Evolutionary conservation across 2,113 vertebrate species (phyloP), one percentile per base, ranked within the genome.

Genomic region (Numida meleagris): DNA sequence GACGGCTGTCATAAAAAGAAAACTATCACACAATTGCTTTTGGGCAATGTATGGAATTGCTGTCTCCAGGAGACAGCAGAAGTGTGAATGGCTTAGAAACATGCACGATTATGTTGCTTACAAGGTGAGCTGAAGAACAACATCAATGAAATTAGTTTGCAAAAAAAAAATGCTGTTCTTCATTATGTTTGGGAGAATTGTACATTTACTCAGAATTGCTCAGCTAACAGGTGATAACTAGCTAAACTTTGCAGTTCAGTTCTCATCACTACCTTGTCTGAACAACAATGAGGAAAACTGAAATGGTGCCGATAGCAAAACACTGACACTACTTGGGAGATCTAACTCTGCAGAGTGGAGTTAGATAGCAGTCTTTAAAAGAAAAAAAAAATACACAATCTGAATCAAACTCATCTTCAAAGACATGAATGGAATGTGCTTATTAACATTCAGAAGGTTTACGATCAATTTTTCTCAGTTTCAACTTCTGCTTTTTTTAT

Each of bases 121-220:
- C 27, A 79, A 9, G 6, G 10, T 8, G 23, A 58, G 40, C 48
- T n/a, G 29, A 21, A 45, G 24, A 79, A 29, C 38, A 3, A 10
- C 25, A 25, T 3, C 46, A 25, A 2, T 12, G 20, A 10, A 25
- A 14, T 43, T 0, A 5, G 7, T 3, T 29, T 4, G 2, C 27
- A 25, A 34, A 10, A 40, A 10, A 48, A 31, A 10, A 48, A 4
- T 45, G 24, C 33, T 16, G 13, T 17, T 46, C 10, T 14, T 48
- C 20, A n/a, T 14, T 9, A 19, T n/a, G 40, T 23, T 13, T 75
- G 33, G 57, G 7, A 33, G 12, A 33, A 34, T 1, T 5, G 33
- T 6, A 9, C 9, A 23, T 4, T 1, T 5, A 2, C 27, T 21
- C 33, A 1, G 9, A 53, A 66, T 15, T 45, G 51, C 36, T 66